Evolutionary conservation across 2,888 invertebrate genomes (phyloP).

Genomic region (Metopia argyrocephala): DNA sequence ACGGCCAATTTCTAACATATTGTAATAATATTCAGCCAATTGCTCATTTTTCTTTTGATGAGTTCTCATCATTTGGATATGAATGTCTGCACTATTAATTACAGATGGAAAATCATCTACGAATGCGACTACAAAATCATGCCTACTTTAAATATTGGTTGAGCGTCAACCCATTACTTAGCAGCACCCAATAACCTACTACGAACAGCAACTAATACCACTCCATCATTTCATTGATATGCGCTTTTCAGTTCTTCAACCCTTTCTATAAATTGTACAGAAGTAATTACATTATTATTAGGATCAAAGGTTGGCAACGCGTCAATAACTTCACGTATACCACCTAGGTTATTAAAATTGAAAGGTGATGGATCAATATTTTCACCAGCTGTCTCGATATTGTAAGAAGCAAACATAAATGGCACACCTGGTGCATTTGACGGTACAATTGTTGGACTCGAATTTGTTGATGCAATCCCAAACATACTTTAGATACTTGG

Average conservation of each 20-base stretch:
- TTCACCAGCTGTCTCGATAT: no score
- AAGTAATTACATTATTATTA: constrained; percentile 7
- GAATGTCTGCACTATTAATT: constrained; percentile 16
- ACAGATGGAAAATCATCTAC: constrained; percentile 10
- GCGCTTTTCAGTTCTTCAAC: constrained; percentile 20
- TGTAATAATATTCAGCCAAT: constrained; percentile 16
- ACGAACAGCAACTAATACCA: constrained; percentile 11
- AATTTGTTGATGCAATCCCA: neutral
- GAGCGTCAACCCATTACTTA: constrained; percentile 5
- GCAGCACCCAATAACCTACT: neutral
- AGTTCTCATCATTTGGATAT: neutral
- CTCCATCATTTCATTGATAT: constrained; percentile 18
- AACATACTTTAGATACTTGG: constrained; percentile 8
- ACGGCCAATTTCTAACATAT: constrained; percentile 17
- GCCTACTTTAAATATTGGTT: constrained; percentile 3
- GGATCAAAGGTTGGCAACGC: constrained; percentile 38
- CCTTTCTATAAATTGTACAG: constrained; percentile 21
- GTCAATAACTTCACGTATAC: constrained; percentile 38
- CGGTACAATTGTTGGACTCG: no score
- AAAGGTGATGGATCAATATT: neutral
- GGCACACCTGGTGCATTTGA: neutral
- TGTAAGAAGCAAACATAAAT: no score
- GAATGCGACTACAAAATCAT: neutral
- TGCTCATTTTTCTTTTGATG: neutral
- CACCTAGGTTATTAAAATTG: constrained; percentile 8